These are phyloP conservation scores for Corapipo altera DNA, from an alignment of 2,113 vertebrate genomes.

Conservation along the genomic window DNA sequence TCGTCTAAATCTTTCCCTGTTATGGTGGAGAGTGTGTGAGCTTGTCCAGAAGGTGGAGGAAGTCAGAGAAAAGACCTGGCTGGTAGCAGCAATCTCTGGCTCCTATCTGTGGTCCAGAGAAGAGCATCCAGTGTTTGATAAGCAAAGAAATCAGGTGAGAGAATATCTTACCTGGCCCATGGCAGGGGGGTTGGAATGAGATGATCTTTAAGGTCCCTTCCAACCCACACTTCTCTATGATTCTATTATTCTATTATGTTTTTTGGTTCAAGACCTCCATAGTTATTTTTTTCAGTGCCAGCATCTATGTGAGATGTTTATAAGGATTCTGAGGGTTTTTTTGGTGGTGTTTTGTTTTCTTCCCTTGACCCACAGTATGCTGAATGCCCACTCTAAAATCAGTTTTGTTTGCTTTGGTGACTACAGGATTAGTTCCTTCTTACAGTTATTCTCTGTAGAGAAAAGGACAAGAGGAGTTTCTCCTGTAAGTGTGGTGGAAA, in stretches of 20 bases:
- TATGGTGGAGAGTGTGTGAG: not conserved
- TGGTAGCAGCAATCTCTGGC: not conserved
- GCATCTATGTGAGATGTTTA: not conserved
- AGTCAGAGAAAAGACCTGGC: not conserved
- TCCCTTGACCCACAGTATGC: not conserved
- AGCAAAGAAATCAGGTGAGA: not conserved
- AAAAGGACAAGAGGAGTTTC: not conserved
- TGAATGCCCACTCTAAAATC: not conserved
- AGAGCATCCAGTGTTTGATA: not conserved
- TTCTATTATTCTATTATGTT: not conserved
- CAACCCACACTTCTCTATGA: not conserved
- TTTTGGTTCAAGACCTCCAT: not conserved
- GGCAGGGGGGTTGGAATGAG: not conserved
- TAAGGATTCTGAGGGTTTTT: not conserved
- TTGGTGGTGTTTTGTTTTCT: not conserved
- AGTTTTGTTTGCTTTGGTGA: not conserved
- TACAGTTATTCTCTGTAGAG: not conserved
- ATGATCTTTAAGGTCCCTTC: not conserved
- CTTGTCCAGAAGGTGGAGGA: not conserved
- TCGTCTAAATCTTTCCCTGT: conserved; percentile 19
- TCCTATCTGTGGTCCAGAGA: not conserved
- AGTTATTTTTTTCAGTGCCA: not conserved
- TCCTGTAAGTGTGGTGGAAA: not conserved
- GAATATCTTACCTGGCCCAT: not conserved
- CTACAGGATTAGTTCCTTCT: not conserved